phyloP scores from a whole-genome alignment of 2,888 invertebrate genomes.

The Scaptodrosophila latifasciaeformis region DNA sequence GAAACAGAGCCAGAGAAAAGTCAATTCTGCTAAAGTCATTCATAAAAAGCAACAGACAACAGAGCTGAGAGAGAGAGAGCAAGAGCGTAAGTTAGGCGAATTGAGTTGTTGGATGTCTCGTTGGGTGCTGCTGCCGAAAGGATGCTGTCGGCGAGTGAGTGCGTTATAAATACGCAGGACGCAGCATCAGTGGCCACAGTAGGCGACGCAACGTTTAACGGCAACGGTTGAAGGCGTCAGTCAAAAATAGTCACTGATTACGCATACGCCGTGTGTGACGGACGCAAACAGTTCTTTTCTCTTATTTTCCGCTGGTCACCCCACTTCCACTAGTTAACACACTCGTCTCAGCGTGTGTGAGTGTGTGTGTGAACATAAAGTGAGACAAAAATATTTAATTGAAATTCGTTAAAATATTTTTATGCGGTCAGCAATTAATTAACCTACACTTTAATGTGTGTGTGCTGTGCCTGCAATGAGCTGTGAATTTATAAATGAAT shows the following conservation, averaged over 20 bases:
- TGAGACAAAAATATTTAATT: background rate
- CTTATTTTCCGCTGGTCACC: no score
- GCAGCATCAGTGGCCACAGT: conserved; percentile 54
- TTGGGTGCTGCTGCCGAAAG: background rate
- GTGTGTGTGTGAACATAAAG: background rate
- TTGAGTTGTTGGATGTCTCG: conserved; percentile 29
- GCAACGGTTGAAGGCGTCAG: conserved; percentile 6
- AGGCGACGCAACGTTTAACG: conserved; percentile 37
- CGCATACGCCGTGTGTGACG: conserved; percentile 37
- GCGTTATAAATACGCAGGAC: conserved; percentile 42
- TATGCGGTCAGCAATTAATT: background rate
- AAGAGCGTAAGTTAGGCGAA: conserved; percentile 15
- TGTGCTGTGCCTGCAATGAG: no score
- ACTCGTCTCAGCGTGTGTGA: no score
- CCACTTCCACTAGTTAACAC: no score
- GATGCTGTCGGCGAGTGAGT: conserved; percentile 13
- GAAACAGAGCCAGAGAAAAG: background rate
- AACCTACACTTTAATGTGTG: no score
- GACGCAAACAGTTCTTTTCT: no score
- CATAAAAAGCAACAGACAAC: conserved; percentile 39
- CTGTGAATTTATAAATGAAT: no score
- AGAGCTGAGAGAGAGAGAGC: conserved; percentile 6
- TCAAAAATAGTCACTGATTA: conserved; percentile 1
- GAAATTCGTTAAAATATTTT: background rate
- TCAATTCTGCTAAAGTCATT: conserved; percentile 48